Evolutionary conservation across 2,888 invertebrate species (phyloP).

Genomic region (Lochmaea crataegi): DNA sequence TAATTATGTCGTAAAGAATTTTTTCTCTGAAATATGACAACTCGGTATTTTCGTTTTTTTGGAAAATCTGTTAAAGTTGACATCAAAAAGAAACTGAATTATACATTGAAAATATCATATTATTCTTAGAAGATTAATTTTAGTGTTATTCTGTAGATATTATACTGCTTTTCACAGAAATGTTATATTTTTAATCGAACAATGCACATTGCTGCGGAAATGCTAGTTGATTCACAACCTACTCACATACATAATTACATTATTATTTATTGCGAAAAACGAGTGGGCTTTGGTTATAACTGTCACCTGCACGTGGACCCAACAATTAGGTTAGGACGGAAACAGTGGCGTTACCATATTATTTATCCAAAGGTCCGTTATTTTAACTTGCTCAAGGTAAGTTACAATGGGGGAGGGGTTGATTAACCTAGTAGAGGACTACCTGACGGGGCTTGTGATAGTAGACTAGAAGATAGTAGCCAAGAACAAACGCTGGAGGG

Average conservation of each 20-base stretch:
- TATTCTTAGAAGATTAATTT: neutral
- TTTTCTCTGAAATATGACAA: too few relatives aligned
- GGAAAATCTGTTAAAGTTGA: neutral
- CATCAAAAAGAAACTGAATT: neutral
- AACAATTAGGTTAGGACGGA: neutral
- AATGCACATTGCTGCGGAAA: slow-evolving; percentile 9
- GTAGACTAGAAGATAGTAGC: too few relatives aligned
- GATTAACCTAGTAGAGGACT: too few relatives aligned
- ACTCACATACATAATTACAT: slow-evolving; percentile 5
- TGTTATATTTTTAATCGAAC: neutral
- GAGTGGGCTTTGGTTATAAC: slow-evolving; percentile 11
- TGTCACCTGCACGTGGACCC: slow-evolving; percentile 8
- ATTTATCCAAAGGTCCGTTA: neutral
- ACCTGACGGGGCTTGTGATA: too few relatives aligned
- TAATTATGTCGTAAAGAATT: too few relatives aligned
- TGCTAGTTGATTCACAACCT: slow-evolving; percentile 1
- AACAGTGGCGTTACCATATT: neutral
- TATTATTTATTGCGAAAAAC: slow-evolving; percentile 16
- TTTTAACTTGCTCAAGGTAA: neutral
- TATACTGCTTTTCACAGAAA: neutral
- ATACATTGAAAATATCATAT: neutral
- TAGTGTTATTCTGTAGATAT: neutral
- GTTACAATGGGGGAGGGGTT: too few relatives aligned
- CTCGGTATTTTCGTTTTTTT: too few relatives aligned
- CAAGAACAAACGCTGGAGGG: too few relatives aligned